phyloP scores from a whole-genome alignment of 1,140 invertebrate genomes.

The Drosophila insularis region DNA sequence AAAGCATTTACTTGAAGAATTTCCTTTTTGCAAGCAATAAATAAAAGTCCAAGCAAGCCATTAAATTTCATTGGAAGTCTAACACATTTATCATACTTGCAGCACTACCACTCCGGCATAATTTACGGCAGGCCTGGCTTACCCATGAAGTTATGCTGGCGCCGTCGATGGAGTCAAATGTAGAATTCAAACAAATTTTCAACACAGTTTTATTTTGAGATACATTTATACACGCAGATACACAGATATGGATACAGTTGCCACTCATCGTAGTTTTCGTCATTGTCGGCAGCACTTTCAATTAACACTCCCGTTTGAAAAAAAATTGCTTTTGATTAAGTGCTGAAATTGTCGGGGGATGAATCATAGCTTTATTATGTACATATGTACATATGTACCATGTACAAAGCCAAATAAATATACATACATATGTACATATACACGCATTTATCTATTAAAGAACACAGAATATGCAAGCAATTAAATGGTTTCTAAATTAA shows the following conservation, averaged over 20 bases:
- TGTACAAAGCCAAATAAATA: too few species aligned
- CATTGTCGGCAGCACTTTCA: conserved; percentile 70
- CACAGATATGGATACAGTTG: conserved; percentile 21
- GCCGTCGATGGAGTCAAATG: conserved; percentile 18
- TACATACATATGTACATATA: too few species aligned
- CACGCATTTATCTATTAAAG: too few species aligned
- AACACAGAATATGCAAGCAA: too few species aligned
- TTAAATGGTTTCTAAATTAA: too few species aligned
- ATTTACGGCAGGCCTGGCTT: conserved; percentile 43
- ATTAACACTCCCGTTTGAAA: conserved; percentile 66
- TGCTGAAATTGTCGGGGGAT: conserved; percentile 33
- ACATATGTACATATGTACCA: conserved; percentile 13
- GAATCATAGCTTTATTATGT: background rate
- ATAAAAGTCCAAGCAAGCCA: conserved; percentile 14
- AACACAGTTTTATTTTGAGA: conserved; percentile 68
- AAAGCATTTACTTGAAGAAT: conserved; percentile 14
- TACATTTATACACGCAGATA: conserved; percentile 19
- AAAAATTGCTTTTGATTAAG: conserved; percentile 72
- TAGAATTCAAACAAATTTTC: conserved; percentile 70
- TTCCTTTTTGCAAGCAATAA: conserved; percentile 7
- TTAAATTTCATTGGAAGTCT: conserved; percentile 79
- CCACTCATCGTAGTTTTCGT: conserved; percentile 6
- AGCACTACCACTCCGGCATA: conserved; percentile 37
- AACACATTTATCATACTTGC: conserved; percentile 69
- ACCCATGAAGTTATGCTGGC: conserved; percentile 53